Percentiles rank a stretch among this genome's conserved stretches.
These are phyloP conservation scores for Steinernema hermaphroditum DNA, from an alignment of 2,888 invertebrate genomes.

Conservation along the genomic window DNA sequence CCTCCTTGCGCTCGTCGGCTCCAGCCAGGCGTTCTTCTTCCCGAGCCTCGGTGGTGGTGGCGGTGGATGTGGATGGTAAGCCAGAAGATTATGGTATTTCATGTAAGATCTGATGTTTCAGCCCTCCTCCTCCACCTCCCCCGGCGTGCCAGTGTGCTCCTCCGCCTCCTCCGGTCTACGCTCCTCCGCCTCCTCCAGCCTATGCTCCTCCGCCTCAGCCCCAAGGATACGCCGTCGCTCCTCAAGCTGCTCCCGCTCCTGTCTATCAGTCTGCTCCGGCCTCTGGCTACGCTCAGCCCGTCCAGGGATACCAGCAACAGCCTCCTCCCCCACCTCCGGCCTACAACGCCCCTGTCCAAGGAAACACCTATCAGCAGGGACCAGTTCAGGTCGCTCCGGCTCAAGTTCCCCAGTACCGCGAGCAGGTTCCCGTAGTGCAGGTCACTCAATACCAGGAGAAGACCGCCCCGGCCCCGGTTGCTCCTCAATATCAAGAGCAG, in stretches of 20 bases:
- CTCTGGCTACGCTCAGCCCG: slow-evolving; percentile 18
- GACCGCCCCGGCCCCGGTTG: background rate
- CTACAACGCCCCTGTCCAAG: background rate
- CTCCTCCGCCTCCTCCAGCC: background rate
- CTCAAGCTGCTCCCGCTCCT: background rate
- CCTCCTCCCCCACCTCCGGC: slow-evolving; percentile 18
- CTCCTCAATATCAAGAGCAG: background rate
- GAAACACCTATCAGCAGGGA: background rate
- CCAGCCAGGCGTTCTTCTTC: slow-evolving; percentile 26
- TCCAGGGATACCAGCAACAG: slow-evolving; percentile 28
- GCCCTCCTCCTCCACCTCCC: slow-evolving; percentile 13
- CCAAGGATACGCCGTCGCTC: slow-evolving; percentile 13
- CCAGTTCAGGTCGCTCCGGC: background rate
- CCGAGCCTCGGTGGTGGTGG: slow-evolving; percentile 21
- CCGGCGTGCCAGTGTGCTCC: background rate
- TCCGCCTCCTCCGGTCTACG: slow-evolving; percentile 8
- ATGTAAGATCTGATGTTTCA: background rate
- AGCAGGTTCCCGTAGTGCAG: background rate
- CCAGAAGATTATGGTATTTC: background rate
- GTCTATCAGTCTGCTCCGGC: background rate
- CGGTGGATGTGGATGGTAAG: slow-evolving; percentile 33
- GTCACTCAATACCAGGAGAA: too few relatives aligned
- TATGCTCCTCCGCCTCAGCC: slow-evolving; percentile 15
- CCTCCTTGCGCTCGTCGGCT: slow-evolving; percentile 28
- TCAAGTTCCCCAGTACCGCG: background rate